Evolutionary conservation across 2,113 vertebrate genomes (phyloP), one percentile per base, ranked within the genome.

Genomic region (Dicaeum eximium): DNA sequence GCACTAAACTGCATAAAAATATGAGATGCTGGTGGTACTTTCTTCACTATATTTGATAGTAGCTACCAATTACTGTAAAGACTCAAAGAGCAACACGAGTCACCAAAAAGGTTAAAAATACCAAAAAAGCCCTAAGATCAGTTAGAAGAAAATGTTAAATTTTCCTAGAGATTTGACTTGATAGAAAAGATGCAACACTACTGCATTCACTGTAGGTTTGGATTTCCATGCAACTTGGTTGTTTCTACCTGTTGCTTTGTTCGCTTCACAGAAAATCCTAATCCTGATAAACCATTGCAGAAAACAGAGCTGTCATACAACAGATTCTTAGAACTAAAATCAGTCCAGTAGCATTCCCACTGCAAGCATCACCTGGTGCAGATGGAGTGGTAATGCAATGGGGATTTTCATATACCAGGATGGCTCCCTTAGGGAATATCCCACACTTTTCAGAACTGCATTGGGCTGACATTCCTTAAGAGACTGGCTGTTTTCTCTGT

Each of bases 211-310:
- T 9, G 27, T 6, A 53, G 7, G 42, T 75, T 21, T 67, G 31
- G 6, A 71, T 66, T 81, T 57, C 78, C 7, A 1, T 1, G 3
- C 0, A 0, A 80, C 57, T 73, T 44, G 3, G 28, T 25, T 74
- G 31, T 57, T 86, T 79, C 25, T 50, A 37, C 44, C 33, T 66
- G 23, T n/a, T 78, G 51, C 6, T 90, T 90, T 56, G 7, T 22
- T 81, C 40, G 30, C 47, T 42, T 90, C 21, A 40, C 5, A 20
- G 86, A 58, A 94, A 79, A 58, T 53, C 22, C 51, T 44, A 18
- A 64, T 33, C 30, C 73, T 61, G 44, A 17, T 69, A 67, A 80
- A 58, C 35, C 33, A 54, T 0, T 13, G 28, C 38, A 58, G 42
- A 58, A 91, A 89, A 7, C 21, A 79, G 48, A 77, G 35, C 15